Base-by-base conservation (phyloP, 2,888 invertebrate genomes). In the Thalpophila matura region DNA sequence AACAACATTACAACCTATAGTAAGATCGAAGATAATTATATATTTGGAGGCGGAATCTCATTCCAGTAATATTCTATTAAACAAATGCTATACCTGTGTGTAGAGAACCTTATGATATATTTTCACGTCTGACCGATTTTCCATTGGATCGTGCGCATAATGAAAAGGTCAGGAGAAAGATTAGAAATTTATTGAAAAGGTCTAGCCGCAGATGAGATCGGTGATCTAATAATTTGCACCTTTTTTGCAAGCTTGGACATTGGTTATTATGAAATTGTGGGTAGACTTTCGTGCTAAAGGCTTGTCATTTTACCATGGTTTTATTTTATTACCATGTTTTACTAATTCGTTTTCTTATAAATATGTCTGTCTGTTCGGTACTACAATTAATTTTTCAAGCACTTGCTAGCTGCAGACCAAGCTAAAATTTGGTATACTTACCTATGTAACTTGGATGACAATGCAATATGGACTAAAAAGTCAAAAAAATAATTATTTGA, bases 161-260 rank as follows among this genome's bases (percentile, higher is more conserved):
- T 82, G 81, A 78, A 83, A 79, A 82, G 82, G 82, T 80, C 77
- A 66, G 60, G 55, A 77, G 45, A 62, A 66, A 74, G 79, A 86
- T 86, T 87, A 84, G 77, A 84, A 86, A 86, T 83, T 85, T 86
- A 86, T 86, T 83, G 82, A 79, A 79, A 82, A 78, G 82, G 74
- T 79, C 79, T 77, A 77, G 69, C 74, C 73, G 65, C 66, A 75
- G 77, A 84, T 66, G 74, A 77, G 80, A 79, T 80, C 67, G 71
- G 62, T 64, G 80, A 82, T 79, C 72, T 80, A 77, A 73, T 80
- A 76, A 81, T 71, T 71, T 82, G 80, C 80, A 82, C 74, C 76
- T 77, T 79, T 70, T 67, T 56, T 18, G 2, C 12, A 18, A 16
- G 6, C 14, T 40, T 14, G 46, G 27, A n/a, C 27, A 42, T 50